Conservation (phyloP, 2,113 vertebrate species). For the Xiphophorus maculatus region DNA sequence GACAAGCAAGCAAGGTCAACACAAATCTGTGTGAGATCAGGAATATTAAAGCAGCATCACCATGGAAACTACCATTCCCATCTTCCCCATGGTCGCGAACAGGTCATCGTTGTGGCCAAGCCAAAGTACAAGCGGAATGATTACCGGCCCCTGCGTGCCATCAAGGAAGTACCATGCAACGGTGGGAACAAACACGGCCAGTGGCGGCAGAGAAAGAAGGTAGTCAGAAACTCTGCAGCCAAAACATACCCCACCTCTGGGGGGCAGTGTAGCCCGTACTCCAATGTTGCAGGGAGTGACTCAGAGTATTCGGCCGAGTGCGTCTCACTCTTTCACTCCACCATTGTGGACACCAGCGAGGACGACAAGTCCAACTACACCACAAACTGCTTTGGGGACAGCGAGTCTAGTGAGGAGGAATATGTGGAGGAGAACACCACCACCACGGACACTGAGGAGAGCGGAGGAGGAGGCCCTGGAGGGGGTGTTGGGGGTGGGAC, state of each 20-base stretch:
- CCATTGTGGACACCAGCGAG: conserved; percentile 92
- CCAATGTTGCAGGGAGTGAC: conserved; percentile 85
- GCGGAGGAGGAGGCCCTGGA: conserved; percentile 77
- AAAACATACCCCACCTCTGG: conserved; percentile 52
- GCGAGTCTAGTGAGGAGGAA: conserved; percentile 90
- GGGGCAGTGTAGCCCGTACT: conserved; percentile 77
- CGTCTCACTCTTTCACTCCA: conserved; percentile 92
- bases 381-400: conserved; percentile 93
- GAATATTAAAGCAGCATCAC: conserved; percentile 42
- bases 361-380: conserved; percentile 92
- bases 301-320: conserved; percentile 96
- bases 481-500: conserved; percentile 49
- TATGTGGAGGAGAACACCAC: conserved; percentile 81
- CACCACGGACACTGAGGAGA: conserved; percentile 89
- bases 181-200: conserved; percentile 82
- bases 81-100: conserved; percentile 35
- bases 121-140: conserved; percentile 88
- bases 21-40: not conserved
- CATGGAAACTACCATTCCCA: conserved; percentile 46
- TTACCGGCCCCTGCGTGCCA: conserved; percentile 82
- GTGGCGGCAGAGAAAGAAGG: conserved; percentile 76
- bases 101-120: conserved; percentile 86
- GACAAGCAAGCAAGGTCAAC: conserved; percentile 56
- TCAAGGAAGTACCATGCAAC: conserved; percentile 82
- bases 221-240: conserved; percentile 58